Evolutionary conservation across 2,888 invertebrate genomes (phyloP), one percentile per base, ranked within the genome.

Genomic region (Tiphia femorata): DNA sequence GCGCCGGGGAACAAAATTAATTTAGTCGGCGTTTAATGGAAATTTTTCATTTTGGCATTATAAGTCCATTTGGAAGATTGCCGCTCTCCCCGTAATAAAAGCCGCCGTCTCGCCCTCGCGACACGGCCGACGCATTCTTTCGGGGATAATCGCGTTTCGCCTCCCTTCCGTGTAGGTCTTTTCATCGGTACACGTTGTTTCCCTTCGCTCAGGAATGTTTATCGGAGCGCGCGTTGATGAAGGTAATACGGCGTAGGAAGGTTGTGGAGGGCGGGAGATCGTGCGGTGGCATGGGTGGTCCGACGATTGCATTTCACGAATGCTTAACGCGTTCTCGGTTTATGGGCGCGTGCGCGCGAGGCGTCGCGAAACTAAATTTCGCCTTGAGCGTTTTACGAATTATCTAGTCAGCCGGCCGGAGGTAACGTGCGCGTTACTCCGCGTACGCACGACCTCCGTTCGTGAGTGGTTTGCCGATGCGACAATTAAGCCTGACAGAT

Each of bases 251-350:
- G 49, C 41, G 43, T 51, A 33, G 17, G 19, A n/a, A n/a, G n/a
- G n/a, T n/a, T n/a, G n/a, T n/a, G n/a, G n/a, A n/a, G n/a, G n/a
- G n/a, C n/a, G n/a, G n/a, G n/a, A n/a, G n/a, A n/a, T n/a, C 35
- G 25, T 33, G 44, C 37, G 43, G 46, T 30, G 48, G 42, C 64
- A 72, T 73, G 79, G 79, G 78, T 79, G 79, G 79, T 75, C 78
- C 64, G 40, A 30, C 56, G 52, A 60, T 60, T 67, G 66, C 61
- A 62, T 67, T 67, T 77, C 75, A 72, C 66, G 72, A 75, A 81
- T 81, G 78, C 81, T 62, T 63, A 43, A 62, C 77, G 78, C 79
- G 80, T 81, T 66, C 75, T 60, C 68, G 70, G 70, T 80, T 81
- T 80, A 80, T 79, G 72, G 73, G 69, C 76, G 75, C 77, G 77